Evolutionary conservation across 2,113 vertebrate species (phyloP), one percentile per base, ranked within the genome.

Genomic region (Percina caprodes): DNA sequence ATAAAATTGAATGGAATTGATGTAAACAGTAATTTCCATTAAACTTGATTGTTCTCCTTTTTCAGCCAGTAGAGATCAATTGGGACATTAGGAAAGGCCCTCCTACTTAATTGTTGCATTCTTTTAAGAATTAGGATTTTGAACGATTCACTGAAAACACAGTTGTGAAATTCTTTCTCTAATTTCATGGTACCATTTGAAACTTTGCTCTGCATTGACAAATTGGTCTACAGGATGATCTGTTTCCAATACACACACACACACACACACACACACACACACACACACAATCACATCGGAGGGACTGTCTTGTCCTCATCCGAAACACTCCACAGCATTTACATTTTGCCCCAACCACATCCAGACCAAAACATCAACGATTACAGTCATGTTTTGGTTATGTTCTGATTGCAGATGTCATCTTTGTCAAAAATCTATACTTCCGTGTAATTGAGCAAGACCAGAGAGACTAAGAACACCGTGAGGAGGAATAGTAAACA

Each of bases 191-290:
- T 68, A 66, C 68, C 18, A 49, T 83, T 77, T 61, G 16, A 18
- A 65, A 39, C 30, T 56, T 66, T 52, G n/a, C 21, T 60, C 35
- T 70, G 60, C n/a, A 54, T 46, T 51, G 52, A 52, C 73, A 83
- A 56, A 89, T 60, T 84, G 72, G 74, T 66, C 69, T 61, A 77
- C 63, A 82, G 71, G 62, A 88, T 86, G 81, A 77, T 86, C 81
- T 79, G 46, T 24, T 86, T 69, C 58, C 42, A 81, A 74, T 76
- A 83, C 55, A 87, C 56, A 54, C 61, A 16, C 46, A 46, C 23
- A 45, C 15, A 66, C 6, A 11, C 18, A 58, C 62, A 24, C 74
- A 55, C n/a, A 15, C 60, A 16, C 45, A 39, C 23, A 45, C 15
- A 56, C 6, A 11, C 18, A 39, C 45, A 11, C 63, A 66, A 65